These are phyloP conservation scores for Mesopsocus fuscifrons DNA, from an alignment of 2,888 invertebrate species.

Conservation along the genomic window DNA sequence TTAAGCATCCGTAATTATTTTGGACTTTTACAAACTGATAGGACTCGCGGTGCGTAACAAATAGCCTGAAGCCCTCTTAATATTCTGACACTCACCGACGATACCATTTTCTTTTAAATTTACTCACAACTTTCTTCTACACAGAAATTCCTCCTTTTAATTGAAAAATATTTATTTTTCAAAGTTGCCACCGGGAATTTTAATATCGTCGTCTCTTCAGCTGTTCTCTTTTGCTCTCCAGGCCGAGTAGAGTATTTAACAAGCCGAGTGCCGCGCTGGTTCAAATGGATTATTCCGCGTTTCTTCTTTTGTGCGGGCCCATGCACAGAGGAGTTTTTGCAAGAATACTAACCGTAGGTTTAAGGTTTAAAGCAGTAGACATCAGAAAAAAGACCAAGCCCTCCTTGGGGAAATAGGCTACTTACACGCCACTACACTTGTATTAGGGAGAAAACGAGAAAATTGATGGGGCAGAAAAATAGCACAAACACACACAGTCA, in stretches of 20 bases:
- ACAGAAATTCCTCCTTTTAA: slow-evolving; percentile 8
- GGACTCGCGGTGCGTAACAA: too few relatives aligned
- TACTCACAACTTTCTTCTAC: slow-evolving; percentile 7
- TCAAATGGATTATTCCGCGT: too few relatives aligned
- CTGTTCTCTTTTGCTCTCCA: not conserved
- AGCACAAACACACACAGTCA: too few relatives aligned
- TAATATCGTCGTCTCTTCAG: slow-evolving; percentile 1
- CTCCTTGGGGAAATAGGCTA: too few relatives aligned
- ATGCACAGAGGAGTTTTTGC: too few relatives aligned
- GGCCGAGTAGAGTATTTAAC: not conserved
- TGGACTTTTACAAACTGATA: slow-evolving; percentile 2
- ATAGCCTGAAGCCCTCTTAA: not conserved
- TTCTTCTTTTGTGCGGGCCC: too few relatives aligned
- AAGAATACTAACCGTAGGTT: too few relatives aligned
- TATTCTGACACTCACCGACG: not conserved
- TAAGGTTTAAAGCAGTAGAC: too few relatives aligned
- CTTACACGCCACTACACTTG: too few relatives aligned
- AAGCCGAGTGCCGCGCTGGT: not conserved
- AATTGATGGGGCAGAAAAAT: too few relatives aligned
- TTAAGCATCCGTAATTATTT: slow-evolving; percentile 1
- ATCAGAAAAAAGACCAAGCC: too few relatives aligned
- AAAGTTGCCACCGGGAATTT: slow-evolving; percentile 8
- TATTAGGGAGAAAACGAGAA: too few relatives aligned
- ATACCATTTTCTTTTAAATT: slow-evolving; percentile 3
- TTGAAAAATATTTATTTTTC: slow-evolving; percentile 10